phyloP scores from a whole-genome alignment of 2,888 invertebrate species.

The Drosophila cognata region DNA sequence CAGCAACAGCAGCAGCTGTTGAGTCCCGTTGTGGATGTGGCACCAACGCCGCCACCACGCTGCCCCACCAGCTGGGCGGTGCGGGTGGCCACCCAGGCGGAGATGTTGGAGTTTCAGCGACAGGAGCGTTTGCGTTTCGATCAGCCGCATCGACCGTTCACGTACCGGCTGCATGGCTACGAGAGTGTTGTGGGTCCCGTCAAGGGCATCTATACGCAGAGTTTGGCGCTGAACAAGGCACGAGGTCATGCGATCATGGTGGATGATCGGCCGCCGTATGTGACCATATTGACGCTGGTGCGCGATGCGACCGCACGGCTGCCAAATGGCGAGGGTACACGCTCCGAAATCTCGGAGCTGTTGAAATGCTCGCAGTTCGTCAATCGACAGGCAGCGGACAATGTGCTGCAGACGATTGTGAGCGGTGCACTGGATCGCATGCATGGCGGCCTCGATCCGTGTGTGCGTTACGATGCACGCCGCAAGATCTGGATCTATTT shows the following conservation, averaged over 20 bases:
- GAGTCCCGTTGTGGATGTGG: slow-evolving; percentile 41
- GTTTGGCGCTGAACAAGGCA: slow-evolving; percentile 87
- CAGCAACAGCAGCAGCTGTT: slow-evolving; percentile 29
- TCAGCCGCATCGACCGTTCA: slow-evolving; percentile 95
- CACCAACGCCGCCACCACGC: slow-evolving; percentile 87
- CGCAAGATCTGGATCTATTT: slow-evolving; percentile 98
- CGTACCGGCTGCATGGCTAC: slow-evolving; percentile 94
- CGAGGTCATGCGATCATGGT: slow-evolving; percentile 94
- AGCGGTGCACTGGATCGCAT: slow-evolving; percentile 96
- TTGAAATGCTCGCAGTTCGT: slow-evolving; percentile 91
- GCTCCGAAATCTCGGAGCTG: slow-evolving; percentile 95
- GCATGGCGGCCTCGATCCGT: slow-evolving; percentile 95
- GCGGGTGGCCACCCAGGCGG: slow-evolving; percentile 90
- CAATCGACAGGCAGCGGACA: slow-evolving; percentile 85
- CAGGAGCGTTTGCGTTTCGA: slow-evolving; percentile 94
- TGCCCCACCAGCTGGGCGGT: slow-evolving; percentile 94
- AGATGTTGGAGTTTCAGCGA: slow-evolving; percentile 90
- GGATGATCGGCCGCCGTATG: slow-evolving; percentile 94
- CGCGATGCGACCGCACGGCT: slow-evolving; percentile 96
- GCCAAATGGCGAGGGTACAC: slow-evolving; percentile 96
- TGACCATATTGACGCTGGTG: slow-evolving; percentile 95
- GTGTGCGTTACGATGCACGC: slow-evolving; percentile 96
- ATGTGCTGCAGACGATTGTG: slow-evolving; percentile 90
- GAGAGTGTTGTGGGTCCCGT: slow-evolving; percentile 93
- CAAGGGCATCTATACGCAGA: slow-evolving; percentile 91